A percentile compares a stretch with the other conserved stretches of the same genome.
These are phyloP conservation scores for Tinamus major DNA, from an alignment of 2,797 vertebrate genomes.

Conservation along the genomic window DNA sequence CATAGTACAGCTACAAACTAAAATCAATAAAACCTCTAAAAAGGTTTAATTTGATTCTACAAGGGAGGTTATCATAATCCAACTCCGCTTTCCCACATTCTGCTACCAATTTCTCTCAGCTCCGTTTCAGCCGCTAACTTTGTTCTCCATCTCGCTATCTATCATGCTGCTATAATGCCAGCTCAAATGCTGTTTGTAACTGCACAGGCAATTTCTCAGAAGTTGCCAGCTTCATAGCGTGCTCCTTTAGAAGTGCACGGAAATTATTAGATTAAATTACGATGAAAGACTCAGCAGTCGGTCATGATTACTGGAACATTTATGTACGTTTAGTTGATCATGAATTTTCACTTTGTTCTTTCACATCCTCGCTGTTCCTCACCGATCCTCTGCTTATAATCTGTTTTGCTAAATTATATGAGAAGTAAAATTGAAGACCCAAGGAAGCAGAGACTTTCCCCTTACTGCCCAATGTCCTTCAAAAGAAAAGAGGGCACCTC, in stretches of 20 bases:
- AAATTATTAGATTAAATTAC: slow-evolving; percentile 83
- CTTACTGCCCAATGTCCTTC: neutral
- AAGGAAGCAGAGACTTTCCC: neutral
- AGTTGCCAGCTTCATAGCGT: slow-evolving; percentile 62
- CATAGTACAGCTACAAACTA: slow-evolving; percentile 42
- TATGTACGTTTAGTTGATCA: slow-evolving; percentile 33
- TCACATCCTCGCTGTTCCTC: neutral
- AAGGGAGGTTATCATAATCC: slow-evolving; percentile 68
- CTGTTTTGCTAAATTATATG: neutral
- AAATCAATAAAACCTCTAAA: slow-evolving; percentile 64
- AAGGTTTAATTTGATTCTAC: slow-evolving; percentile 69
- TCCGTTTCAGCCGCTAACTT: slow-evolving; percentile 56
- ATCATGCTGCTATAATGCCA: slow-evolving; percentile 74
- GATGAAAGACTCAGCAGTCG: slow-evolving; percentile 73
- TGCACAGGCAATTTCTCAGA: slow-evolving; percentile 71
- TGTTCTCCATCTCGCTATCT: slow-evolving; percentile 60
- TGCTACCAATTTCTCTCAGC: slow-evolving; percentile 47
- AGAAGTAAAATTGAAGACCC: neutral
- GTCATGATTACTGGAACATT: slow-evolving; percentile 62
- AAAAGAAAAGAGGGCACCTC: neutral
- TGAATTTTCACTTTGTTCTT: slow-evolving; percentile 27
- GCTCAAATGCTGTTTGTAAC: slow-evolving; percentile 66
- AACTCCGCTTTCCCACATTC: slow-evolving; percentile 34
- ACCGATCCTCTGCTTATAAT: neutral
- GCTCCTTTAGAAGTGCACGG: slow-evolving; percentile 69